Percentiles rank a stretch among this genome's conserved stretches.
phyloP scores from a whole-genome alignment of 2,888 invertebrate species.

The Sthenelais limicola region DNA sequence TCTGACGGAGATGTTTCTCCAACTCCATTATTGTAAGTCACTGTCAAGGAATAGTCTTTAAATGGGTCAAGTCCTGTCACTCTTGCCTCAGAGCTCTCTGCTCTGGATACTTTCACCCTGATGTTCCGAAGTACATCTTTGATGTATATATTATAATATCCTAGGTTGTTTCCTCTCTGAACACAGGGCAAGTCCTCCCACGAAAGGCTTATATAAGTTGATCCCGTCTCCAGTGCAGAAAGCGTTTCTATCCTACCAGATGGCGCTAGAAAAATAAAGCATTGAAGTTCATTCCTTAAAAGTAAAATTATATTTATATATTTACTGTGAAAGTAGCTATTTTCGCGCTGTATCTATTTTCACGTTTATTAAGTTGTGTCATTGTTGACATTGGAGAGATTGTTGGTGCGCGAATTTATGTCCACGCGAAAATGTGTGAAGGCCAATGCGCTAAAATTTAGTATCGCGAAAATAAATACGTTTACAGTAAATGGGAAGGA shows the following conservation, averaged over 20 bases:
- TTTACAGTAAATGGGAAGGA: too few species aligned
- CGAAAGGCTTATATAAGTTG: slow-evolving; percentile 46
- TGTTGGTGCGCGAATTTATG: too few species aligned
- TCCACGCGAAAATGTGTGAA: too few species aligned
- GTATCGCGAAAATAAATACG: too few species aligned
- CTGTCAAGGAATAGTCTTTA: slow-evolving; percentile 54
- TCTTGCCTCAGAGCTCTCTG: neutral
- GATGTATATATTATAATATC: slow-evolving; percentile 1
- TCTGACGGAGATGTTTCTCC: slow-evolving; percentile 54
- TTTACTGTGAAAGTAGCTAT: too few species aligned
- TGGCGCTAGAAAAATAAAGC: slow-evolving; percentile 45
- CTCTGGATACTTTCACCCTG: neutral
- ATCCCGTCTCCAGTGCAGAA: neutral
- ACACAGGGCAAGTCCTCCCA: slow-evolving; percentile 58
- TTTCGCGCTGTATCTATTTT: too few species aligned
- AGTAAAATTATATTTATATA: too few species aligned
- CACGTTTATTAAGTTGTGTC: too few species aligned
- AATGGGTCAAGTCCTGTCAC: slow-evolving; percentile 52
- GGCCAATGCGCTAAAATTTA: too few species aligned
- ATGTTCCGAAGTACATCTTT: neutral
- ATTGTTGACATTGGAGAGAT: too few species aligned
- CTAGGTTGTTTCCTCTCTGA: slow-evolving; percentile 53
- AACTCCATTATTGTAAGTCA: slow-evolving; percentile 59
- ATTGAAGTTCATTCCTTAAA: too few species aligned
- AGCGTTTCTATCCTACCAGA: slow-evolving; percentile 39